Evolutionary conservation across 2,113 vertebrate genomes (phyloP), one percentile per base, ranked within the genome.

Genomic region (Ameiurus melas): DNA sequence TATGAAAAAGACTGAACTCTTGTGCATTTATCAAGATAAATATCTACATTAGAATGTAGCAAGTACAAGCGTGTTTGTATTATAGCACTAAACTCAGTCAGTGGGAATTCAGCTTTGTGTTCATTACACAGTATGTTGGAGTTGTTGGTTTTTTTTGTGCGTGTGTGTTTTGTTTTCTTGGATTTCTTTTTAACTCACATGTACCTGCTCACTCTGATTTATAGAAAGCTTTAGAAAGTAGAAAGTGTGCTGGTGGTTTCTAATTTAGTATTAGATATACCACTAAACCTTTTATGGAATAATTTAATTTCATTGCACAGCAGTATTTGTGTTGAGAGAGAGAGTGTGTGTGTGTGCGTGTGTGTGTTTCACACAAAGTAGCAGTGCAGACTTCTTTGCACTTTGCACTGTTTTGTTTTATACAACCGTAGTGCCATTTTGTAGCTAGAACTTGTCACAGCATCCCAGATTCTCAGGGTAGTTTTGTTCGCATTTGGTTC

Each of bases 11-110:
- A 85, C 60, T 68, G 30, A 71, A 82, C 22, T 78, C 17, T 66
- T 81, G 57, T 88, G 68, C 68, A 62, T 88, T 83, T 87, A 68
- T 83, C 6, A 85, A 66, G 73, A 30, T 60, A 25, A 62, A 43
- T 39, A 83, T 71, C 25, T 87, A 77, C 47, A 85, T 68, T 53
- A 86, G 73, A 60, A 71, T 88, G 68, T 88, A 86, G 71, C 64
- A 78, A n/a, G 86, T 62, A 71, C 83, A 68, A 53, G 64, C 33
- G 16, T 43, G 55, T 55, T 57, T 87, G 33, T 87, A 83, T 79
- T 78, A 51, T 62, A 80, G 53, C 80, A 62, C 55, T 62, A 77
- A 64, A 64, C 39, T 17, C 53, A 36, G 60, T n/a, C 43, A 80
- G 16, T 39, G 27, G 30, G 27, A 36, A 70, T 75, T 62, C 68